Conservation (phyloP, 2,888 invertebrate genomes). For the Lithophane semibrunnea region DNA sequence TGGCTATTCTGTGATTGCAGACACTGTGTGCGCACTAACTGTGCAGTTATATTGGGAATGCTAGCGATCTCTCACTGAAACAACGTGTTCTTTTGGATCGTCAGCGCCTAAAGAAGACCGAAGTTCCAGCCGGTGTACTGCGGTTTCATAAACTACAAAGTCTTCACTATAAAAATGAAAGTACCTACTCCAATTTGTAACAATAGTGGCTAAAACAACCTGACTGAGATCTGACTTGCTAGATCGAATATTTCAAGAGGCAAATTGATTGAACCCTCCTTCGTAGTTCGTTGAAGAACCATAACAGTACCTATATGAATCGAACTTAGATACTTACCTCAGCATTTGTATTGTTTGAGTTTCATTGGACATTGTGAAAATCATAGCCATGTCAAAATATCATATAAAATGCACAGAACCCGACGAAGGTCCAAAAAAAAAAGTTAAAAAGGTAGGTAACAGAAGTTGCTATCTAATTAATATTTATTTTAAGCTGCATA, state of each 20-base stretch:
- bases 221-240: too few species aligned
- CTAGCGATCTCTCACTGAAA: constrained; percentile 69
- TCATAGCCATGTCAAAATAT: constrained; percentile 40
- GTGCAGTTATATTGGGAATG: constrained; percentile 73
- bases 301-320: constrained; percentile 9
- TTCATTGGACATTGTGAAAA: neutral
- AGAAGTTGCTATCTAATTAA: neutral
- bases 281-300: neutral
- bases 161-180: constrained; percentile 7
- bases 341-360: constrained; percentile 1
- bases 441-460: neutral
- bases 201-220: neutral
- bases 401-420: constrained; percentile 24
- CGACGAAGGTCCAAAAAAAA: neutral
- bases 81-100: constrained; percentile 64
- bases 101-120: constrained; percentile 42
- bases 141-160: neutral
- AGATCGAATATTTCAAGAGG: constrained; percentile 9
- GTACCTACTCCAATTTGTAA: neutral
- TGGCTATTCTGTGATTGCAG: constrained; percentile 77
- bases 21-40: constrained; percentile 69
- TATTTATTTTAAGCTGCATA: neutral
- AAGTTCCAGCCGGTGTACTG: neutral
- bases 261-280: constrained; percentile 4
- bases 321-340: constrained; percentile 24